Evolutionary conservation across 2,113 vertebrate genomes (phyloP), one percentile per base, ranked within the genome.

Genomic region (Cavia aperea): DNA sequence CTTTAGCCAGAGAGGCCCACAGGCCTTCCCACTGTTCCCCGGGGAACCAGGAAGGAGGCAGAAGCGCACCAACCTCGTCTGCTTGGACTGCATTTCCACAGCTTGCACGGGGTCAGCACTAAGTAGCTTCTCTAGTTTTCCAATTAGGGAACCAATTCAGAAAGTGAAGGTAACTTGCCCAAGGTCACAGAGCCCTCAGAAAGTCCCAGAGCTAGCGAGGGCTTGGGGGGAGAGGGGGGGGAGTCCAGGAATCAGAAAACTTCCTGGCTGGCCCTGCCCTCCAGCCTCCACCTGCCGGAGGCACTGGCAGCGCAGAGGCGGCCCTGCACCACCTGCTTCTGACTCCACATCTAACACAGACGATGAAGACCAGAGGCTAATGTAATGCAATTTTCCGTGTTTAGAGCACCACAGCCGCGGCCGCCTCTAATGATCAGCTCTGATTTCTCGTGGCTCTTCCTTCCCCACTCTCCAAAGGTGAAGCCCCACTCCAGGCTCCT

Each of bases 401-500:
- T 96, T 94, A 89, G 95, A 94, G 94, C 77, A 51, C 92, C 51
- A 86, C 84, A 94, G 95, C 95, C 89, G 73, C 46, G 86, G 93
- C 92, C 56, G 91, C 95, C 96, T 96, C 94, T 91, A 39, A 91
- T 92, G 96, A 97, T 96, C 89, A 95, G 86, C 95, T 95, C 77
- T 10, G 83, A 78, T 94, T 96, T 94, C 92, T 93, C 96, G 92
- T 87, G 54, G 81, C 95, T 31, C 5, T 77, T 87, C 96, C 77
- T 68, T 95, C 92, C 72, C 21, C 91, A 88, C 73, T 70, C 70
- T 58, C 39, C 11, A 93, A 88, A 36, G 49, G n/a, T 77, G 70
- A 81, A 54, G 31, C 8, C 91, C 24, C 36, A 70, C 16, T 19
- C 66, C 83, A 49, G 26, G 14, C 73, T 73, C 46, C 51, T 24